Base-by-base conservation (phyloP, 92 coral and sea anemone species). In the Epizoanthus scotinus region DNA sequence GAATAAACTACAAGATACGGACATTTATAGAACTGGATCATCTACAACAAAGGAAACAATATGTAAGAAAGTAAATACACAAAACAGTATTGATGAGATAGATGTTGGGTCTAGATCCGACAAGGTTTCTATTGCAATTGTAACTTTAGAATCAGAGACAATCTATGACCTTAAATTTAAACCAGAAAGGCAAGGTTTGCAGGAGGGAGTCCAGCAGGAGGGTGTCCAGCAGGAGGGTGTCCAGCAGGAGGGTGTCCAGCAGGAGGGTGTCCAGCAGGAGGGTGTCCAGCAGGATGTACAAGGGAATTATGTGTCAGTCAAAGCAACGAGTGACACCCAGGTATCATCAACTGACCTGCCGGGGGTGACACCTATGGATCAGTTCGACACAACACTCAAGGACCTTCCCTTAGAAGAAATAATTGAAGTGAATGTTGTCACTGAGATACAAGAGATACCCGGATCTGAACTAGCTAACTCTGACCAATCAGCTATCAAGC, bases 101-200 rank as follows among this genome's bases (percentile, higher is more conserved):
- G 81, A 75, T 59, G 26, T 36, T 34, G 81, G 68, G 22, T 75
- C 68, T 10, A 34, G 20, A 75, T 55, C 81, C 12, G 68, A 57
- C 24, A 68, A 75, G 38, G 56, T 75, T 58, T 75, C 81, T 20
- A 58, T 75, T 75, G 81, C 81, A 75, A 20, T 75, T 26, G 81
- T 75, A 22, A 75, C 81, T 59, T 34, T 75, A 20, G 81, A 75
- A 60, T 34, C 81, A 3, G 28, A 68, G 55, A 12, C 21, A 68
- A 2, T 75, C 5, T 38, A 22, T 63, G 68, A 57, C 6, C 59
- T 31, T 38, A 55, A 74, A 29, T 17, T 50, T 34, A 49, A n/a
- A 6, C 56, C 49, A 20, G 67, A 58, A 8, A 58, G 15, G 54
- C n/a, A n/a, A n/a, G n/a, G n/a, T n/a, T n/a, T 31, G 36, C 36